Evolutionary conservation across 2,888 invertebrate genomes (phyloP), one percentile per base, ranked within the genome.

Genomic region (Shargacucullia verbasci): DNA sequence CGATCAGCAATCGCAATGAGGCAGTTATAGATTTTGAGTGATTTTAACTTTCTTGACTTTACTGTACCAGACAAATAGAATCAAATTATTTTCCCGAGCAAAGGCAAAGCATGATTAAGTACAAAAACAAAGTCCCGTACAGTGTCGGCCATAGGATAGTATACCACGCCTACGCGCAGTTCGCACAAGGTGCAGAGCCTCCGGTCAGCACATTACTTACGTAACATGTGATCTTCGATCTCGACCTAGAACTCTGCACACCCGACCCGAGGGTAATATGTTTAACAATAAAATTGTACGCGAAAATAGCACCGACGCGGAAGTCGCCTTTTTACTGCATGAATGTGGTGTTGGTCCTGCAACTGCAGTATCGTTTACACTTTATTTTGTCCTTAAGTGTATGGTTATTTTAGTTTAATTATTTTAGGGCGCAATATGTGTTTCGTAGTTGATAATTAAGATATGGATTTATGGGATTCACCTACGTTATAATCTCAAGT

Each of bases 171-270:
- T 52, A 83, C 83, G 68, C 72, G 61, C 76, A 50, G 40, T 70
- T 57, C 70, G 50, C 74, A 77, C 79, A 79, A 81, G 80, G 83
- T 80, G 83, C 69, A 70, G 60, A 65, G 77, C 83, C 82, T 53
- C 77, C 78, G 80, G 84, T 80, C 81, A 78, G 68, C 76, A 66
- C 72, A 80, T 80, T 78, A 79, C 77, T 81, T 73, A 81, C 70
- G 53, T 78, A 75, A 79, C 73, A 74, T 74, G 70, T 76, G 80
- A 78, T 78, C 78, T 78, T 55, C 74, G 75, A 74, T 70, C 77
- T 61, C 67, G 75, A 80, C 80, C 80, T 63, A 75, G 68, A 73
- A 79, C 72, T 69, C 38, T 65, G 64, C 55, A 64, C 58, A 62
- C 53, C 47, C 56, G 74, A 80, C 77, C 73, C 46, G 20, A 45